Evolutionary conservation across 2,888 invertebrate genomes (phyloP).

Genomic region (Margaritifera margaritifera): DNA sequence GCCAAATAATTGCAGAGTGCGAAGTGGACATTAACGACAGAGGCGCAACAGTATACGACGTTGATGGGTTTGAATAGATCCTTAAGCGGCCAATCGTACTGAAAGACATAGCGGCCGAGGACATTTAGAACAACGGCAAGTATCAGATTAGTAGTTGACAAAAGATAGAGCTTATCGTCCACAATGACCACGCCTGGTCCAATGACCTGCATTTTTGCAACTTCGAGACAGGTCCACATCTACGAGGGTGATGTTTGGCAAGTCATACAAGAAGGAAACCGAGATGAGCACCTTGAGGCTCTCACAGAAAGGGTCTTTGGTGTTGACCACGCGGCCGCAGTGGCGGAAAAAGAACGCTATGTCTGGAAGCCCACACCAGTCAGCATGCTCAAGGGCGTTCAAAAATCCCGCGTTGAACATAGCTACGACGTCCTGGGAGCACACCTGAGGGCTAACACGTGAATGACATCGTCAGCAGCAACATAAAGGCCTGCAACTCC

Average conservation of each 20-base stretch:
- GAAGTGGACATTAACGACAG: too few relatives aligned
- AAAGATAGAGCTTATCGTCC: too few relatives aligned
- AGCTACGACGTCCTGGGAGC: background rate
- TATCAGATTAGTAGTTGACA: too few relatives aligned
- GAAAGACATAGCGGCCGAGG: too few relatives aligned
- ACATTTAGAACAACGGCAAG: too few relatives aligned
- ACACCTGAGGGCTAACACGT: background rate
- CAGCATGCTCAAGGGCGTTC: background rate
- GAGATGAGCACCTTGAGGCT: background rate
- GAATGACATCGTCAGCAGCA: background rate
- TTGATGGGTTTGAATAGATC: too few relatives aligned
- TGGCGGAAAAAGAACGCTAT: background rate
- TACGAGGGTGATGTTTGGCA: constrained; percentile 12
- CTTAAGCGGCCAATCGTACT: too few relatives aligned
- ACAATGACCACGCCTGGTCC: too few relatives aligned
- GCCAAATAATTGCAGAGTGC: too few relatives aligned
- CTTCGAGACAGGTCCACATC: background rate
- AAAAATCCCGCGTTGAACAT: background rate
- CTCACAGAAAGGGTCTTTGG: constrained; percentile 2
- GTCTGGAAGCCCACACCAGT: background rate
- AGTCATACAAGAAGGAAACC: constrained; percentile 6
- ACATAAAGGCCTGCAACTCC: background rate
- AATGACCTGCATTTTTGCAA: too few relatives aligned
- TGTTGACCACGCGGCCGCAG: too few relatives aligned
- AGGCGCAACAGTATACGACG: too few relatives aligned